Base-by-base conservation (phyloP, 2,113 vertebrate species). In the Gopherus evgoodei region DNA sequence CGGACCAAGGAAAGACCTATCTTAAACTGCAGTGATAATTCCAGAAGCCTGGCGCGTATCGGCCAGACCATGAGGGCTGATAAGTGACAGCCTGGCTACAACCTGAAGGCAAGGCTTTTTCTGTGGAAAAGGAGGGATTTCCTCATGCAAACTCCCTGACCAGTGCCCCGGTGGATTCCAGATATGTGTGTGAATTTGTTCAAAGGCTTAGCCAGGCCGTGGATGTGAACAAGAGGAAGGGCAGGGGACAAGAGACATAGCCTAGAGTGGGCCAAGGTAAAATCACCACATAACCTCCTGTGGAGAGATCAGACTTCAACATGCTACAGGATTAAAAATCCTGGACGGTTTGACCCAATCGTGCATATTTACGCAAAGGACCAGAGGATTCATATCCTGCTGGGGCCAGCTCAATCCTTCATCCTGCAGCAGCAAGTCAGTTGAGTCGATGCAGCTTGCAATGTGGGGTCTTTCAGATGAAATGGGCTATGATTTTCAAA, bases 21-120 rank as follows among this genome's bases (percentile, higher is more conserved):
- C 52, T 4, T 79, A 79, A 89, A 54, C 53, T 17, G 12, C 38
- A 54, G 47, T 4, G 13, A 11, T 54, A 2, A 14, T 27, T 19
- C 56, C n/a, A 31, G 19, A 44, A 53, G 49, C 44, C 27, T 81
- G 42, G 54, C 1, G 21, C 0, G 59, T 44, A 8, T 19, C 81
- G 50, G 80, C 0, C 0, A 87, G 84, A 79, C 3, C 69, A 22
- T 38, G 2, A 56, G 6, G 11, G 11, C 6, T 0, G 1, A 49
- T 9, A 53, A 59, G 84, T 86, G 83, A 83, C 81, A 84, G 11
- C 57, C 47, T 11, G 38, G 2, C 4, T 79, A 69, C 52, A 75
- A 54, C 78, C 91, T 3, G 65, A 62, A 87, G 86, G 42, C 21
- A 25, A 76, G 75, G 38, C 11, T 76, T 76, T 22, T 42, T 22